phyloP scores from a whole-genome alignment of 2,888 invertebrate species.

The Trachelus troglodyta region DNA sequence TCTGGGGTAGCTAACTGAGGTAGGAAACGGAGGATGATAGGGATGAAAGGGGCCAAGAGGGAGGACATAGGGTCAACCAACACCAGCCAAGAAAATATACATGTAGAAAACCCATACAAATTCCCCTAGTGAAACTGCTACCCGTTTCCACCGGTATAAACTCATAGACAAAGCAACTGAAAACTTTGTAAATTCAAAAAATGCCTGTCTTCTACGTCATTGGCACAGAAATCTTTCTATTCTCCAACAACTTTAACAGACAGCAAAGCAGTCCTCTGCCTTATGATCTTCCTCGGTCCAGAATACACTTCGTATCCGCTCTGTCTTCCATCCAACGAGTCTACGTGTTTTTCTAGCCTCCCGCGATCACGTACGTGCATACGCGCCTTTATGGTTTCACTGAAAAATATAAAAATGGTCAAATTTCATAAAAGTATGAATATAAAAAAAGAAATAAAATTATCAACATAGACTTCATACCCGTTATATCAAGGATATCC shows the following conservation, averaged over 20 bases:
- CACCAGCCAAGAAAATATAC: not conserved
- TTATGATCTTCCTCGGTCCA: not conserved
- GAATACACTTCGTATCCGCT: not conserved
- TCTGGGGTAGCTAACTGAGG: conserved; percentile 6
- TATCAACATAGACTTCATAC: not conserved
- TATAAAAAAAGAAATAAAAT: not conserved
- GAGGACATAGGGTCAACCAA: not conserved
- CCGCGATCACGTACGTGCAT: not conserved
- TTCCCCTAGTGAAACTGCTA: not conserved
- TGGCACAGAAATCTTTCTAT: not conserved
- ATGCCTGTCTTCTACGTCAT: not conserved
- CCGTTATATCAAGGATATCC: too few relatives aligned
- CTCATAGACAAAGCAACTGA: not conserved
- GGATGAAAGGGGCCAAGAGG: not conserved
- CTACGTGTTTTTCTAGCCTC: not conserved
- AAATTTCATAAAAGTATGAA: not conserved
- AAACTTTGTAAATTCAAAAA: not conserved
- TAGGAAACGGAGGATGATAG: not conserved
- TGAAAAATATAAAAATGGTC: not conserved
- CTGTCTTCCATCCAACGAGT: too few relatives aligned
- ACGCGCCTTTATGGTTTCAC: not conserved
- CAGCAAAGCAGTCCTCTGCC: not conserved
- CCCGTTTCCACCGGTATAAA: not conserved
- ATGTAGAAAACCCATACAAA: not conserved
- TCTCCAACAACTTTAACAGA: not conserved